A percentile compares a stretch with the other conserved stretches of the same genome.
Evolutionary conservation across 2,113 vertebrate species (phyloP).

Genomic region (Procavia capensis): DNA sequence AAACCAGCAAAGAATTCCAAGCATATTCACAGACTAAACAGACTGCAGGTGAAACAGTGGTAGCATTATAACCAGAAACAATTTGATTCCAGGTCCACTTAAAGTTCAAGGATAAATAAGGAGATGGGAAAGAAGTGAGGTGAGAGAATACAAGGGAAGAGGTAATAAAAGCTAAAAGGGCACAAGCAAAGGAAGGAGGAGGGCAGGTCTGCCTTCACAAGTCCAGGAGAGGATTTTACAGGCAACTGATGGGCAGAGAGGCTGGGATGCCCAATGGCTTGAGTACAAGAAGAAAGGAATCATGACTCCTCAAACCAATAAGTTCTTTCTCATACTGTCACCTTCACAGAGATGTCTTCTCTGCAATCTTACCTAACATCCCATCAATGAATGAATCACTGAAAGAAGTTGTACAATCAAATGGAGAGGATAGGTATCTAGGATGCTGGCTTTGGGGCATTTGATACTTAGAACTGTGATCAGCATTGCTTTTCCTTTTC

Average conservation of each 20-base stretch:
- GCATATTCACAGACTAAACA: background rate
- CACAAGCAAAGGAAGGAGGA: too few relatives aligned
- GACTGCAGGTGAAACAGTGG: background rate
- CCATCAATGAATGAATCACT: background rate
- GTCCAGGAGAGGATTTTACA: fast-evolving
- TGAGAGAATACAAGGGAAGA: background rate
- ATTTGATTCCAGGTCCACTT: conserved; percentile 4
- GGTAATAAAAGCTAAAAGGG: background rate
- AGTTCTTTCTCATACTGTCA: background rate
- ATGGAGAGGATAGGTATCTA: background rate
- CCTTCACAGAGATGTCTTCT: background rate
- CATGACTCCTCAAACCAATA: background rate
- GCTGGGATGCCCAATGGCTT: background rate
- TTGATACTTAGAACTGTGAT: background rate
- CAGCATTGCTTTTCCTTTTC: background rate
- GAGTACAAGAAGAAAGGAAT: background rate
- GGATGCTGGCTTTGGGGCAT: background rate
- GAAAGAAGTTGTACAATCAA: background rate
- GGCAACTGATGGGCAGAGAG: background rate
- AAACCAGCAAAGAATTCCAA: background rate
- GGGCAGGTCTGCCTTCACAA: fast-evolving
- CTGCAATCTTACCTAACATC: background rate
- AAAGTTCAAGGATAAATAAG: background rate
- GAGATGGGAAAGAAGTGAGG: background rate
- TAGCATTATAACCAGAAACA: background rate